Conservation (phyloP, 2,888 invertebrate species). For the Cataglyphis cursor region DNA sequence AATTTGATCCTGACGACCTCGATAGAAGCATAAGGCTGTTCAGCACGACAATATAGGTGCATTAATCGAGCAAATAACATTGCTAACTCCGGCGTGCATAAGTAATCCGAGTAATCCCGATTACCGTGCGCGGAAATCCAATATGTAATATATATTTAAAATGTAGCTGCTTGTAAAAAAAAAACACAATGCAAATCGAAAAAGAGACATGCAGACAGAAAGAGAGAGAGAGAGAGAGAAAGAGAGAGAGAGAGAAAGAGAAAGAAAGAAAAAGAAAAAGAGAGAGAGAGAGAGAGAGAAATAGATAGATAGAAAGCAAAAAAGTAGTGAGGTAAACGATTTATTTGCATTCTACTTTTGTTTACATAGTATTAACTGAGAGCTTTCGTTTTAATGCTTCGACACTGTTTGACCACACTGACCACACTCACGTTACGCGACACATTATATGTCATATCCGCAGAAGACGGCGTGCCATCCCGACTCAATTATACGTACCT, state of each 20-base stretch:
- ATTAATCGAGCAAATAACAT: conserved; percentile 50
- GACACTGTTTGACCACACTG: conserved; percentile 70
- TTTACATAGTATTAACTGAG: conserved; percentile 71
- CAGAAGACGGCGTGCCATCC: neutral
- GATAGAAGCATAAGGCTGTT: conserved; percentile 35
- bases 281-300: conserved; percentile 29
- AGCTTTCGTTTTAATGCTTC: conserved; percentile 64
- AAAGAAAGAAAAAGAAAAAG: conserved; percentile 10
- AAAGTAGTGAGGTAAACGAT: conserved; percentile 66
- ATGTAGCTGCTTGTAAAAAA: conserved; percentile 40
- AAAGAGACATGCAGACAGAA: neutral
- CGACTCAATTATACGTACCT: conserved; percentile 75
- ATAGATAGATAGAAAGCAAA: conserved; percentile 55
- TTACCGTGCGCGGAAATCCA: conserved; percentile 43
- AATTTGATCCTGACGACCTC: conserved; percentile 29
- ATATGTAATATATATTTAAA: conserved; percentile 9
- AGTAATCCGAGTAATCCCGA: conserved; percentile 45
- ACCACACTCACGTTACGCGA: conserved; percentile 66
- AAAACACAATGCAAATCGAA: conserved; percentile 47
- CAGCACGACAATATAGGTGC: conserved; percentile 15
- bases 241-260: neutral
- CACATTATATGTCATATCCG: conserved; percentile 28
- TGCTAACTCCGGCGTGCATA: conserved; percentile 23
- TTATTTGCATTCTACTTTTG: conserved; percentile 73
- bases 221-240: conserved; percentile 1